These are phyloP conservation scores for Sylvicola cinctus DNA, from an alignment of 2,888 invertebrate genomes.

Conservation along the genomic window DNA sequence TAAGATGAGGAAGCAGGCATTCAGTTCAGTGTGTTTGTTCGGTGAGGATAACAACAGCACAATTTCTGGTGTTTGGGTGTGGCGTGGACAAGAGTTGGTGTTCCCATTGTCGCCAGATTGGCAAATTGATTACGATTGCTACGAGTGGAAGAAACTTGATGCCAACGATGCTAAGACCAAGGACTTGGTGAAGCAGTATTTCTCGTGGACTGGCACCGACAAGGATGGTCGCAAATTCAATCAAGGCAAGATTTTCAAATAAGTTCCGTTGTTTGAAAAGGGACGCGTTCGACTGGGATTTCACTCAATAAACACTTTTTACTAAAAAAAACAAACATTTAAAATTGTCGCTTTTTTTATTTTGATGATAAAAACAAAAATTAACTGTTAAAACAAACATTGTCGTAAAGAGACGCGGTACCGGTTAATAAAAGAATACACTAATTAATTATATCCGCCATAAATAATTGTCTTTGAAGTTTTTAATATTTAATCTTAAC, in stretches of 20 bases:
- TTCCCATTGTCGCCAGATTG: slow-evolving; percentile 82
- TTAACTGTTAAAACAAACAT: no score
- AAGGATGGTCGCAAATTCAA: slow-evolving; percentile 81
- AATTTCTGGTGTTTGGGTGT: slow-evolving; percentile 95
- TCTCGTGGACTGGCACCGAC: slow-evolving; percentile 75
- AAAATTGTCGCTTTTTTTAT: no score
- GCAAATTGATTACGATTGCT: slow-evolving; percentile 93
- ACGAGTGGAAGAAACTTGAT: slow-evolving; percentile 88
- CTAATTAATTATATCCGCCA: no score
- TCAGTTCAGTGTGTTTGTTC: slow-evolving; percentile 84
- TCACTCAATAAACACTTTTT: no score
- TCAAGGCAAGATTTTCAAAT: slow-evolving; percentile 99
- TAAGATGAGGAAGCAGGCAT: slow-evolving; percentile 92
- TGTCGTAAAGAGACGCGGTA: no score
- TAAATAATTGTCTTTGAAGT: no score
- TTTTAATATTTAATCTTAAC: no score
- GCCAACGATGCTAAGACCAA: slow-evolving; percentile 60
- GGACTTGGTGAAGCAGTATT: slow-evolving; percentile 69
- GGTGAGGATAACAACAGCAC: slow-evolving; percentile 79
- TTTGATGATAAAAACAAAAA: no score
- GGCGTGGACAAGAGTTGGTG: slow-evolving; percentile 88
- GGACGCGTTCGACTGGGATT: no score
- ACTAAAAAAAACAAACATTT: no score
- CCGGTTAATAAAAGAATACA: no score
- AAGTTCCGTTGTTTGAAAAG: slow-evolving; percentile 18